Conservation (phyloP, 2,113 vertebrate genomes). For the Trichechus manatus region DNA sequence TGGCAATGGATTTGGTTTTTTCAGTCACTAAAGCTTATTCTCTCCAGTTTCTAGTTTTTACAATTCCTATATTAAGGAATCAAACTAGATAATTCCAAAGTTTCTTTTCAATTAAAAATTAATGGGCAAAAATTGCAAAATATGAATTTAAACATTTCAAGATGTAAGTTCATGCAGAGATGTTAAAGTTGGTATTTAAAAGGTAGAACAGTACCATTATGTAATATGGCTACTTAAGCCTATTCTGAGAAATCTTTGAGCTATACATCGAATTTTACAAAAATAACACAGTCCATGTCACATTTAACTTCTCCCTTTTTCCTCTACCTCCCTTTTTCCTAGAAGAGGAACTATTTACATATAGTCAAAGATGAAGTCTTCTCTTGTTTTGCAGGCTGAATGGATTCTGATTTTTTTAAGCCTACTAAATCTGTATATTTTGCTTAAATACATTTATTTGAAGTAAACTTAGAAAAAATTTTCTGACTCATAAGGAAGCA, state of each 20-base stretch:
- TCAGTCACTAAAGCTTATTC: neutral
- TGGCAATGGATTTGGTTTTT: neutral
- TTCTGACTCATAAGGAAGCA: slow-evolving; percentile 4
- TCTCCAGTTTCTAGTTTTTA: neutral
- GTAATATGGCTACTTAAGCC: slow-evolving; percentile 41
- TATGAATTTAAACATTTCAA: slow-evolving; percentile 49
- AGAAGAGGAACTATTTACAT: slow-evolving; percentile 44
- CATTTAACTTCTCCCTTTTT: slow-evolving; percentile 1
- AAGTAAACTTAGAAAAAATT: slow-evolving; percentile 71
- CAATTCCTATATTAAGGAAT: slow-evolving; percentile 49
- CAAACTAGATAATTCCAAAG: slow-evolving; percentile 38
- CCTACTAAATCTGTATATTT: slow-evolving; percentile 47
- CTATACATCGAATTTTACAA: slow-evolving; percentile 46
- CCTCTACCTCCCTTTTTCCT: neutral
- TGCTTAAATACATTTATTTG: slow-evolving; percentile 60
- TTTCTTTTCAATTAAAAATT: slow-evolving; percentile 67
- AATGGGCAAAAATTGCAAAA: slow-evolving; percentile 15
- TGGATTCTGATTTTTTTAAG: slow-evolving; percentile 18
- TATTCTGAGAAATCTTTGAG: slow-evolving; percentile 24
- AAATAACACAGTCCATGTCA: slow-evolving; percentile 27
- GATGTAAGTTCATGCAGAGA: slow-evolving; percentile 43
- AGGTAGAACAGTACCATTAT: slow-evolving; percentile 61
- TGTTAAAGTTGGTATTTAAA: slow-evolving; percentile 64
- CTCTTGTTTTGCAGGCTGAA: neutral
- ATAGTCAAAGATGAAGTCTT: neutral